A percentile compares a stretch with the other conserved stretches of the same genome.
These are phyloP conservation scores for Oconnorella tubifera DNA, from an alignment of 2,888 invertebrate species.

Conservation along the genomic window DNA sequence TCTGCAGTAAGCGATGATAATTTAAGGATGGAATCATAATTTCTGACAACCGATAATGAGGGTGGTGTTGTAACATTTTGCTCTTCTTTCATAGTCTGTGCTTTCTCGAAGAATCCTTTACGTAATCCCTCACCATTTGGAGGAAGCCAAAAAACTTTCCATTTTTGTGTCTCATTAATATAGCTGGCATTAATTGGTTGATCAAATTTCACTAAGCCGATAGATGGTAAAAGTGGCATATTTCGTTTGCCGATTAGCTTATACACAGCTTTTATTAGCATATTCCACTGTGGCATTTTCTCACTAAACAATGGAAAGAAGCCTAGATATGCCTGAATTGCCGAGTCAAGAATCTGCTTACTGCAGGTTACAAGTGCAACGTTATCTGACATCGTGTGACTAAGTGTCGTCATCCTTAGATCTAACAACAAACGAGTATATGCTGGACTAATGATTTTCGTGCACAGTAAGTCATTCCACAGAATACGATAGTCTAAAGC, in stretches of 20 bases:
- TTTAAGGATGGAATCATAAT: no score
- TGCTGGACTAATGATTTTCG: conserved; percentile 38
- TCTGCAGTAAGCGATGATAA: no score
- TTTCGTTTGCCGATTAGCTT: conserved; percentile 21
- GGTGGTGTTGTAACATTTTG: no score
- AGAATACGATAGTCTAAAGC: conserved; percentile 22
- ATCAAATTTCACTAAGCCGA: conserved; percentile 10
- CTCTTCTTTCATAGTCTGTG: no score
- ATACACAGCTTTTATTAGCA: conserved; percentile 27
- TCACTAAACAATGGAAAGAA: conserved; percentile 30
- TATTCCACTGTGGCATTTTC: conserved; percentile 24
- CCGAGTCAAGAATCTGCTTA: conserved; percentile 25
- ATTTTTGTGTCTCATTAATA: conserved; percentile 8
- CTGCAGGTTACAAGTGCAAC: conserved; percentile 20
- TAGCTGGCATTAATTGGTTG: background rate
- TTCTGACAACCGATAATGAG: no score
- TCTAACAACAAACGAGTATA: conserved; percentile 27
- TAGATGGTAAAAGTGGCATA: conserved; percentile 23
- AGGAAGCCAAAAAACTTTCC: conserved; percentile 31
- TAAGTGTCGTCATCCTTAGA: conserved; percentile 23
- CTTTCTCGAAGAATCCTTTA: conserved; percentile 34
- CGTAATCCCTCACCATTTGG: conserved; percentile 27
- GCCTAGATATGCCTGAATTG: conserved; percentile 21
- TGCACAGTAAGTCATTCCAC: conserved; percentile 42
- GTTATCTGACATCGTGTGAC: conserved; percentile 1